phyloP scores from a whole-genome alignment of 2,888 invertebrate genomes.

The Geotrupes spiniger region DNA sequence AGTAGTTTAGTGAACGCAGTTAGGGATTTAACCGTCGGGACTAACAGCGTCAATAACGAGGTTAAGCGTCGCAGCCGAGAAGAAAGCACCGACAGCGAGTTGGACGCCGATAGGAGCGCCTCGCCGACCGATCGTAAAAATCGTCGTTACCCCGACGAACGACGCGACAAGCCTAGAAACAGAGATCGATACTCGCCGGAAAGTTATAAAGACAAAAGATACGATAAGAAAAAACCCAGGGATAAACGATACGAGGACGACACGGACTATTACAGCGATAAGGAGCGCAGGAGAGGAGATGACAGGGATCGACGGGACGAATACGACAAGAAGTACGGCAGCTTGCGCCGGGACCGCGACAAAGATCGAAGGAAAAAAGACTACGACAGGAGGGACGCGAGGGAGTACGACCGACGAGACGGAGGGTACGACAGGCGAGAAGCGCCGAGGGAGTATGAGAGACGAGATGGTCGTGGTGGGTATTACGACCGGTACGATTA shows the following conservation, averaged over 20 bases:
- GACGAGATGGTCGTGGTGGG: conserved; percentile 36
- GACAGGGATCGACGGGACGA: conserved; percentile 44
- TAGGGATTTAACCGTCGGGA: conserved; percentile 45
- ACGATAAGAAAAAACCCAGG: conserved; percentile 47
- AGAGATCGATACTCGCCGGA: conserved; percentile 38
- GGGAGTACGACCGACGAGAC: conserved; percentile 46
- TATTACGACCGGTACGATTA: conserved; percentile 44
- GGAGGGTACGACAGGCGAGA: conserved; percentile 45
- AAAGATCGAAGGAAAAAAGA: conserved; percentile 40
- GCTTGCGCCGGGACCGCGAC: conserved; percentile 42
- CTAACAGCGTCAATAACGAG: conserved; percentile 28
- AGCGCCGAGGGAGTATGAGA: conserved; percentile 40
- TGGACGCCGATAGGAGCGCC: conserved; percentile 32
- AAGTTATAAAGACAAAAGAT: conserved; percentile 37
- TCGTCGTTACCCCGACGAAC: conserved; percentile 23
- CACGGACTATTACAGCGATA: conserved; percentile 67
- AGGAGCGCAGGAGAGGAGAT: conserved; percentile 51
- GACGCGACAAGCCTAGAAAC: conserved; percentile 18
- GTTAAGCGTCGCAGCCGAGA: conserved; percentile 36
- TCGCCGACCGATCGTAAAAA: conserved; percentile 25
- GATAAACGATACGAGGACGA: conserved; percentile 63
- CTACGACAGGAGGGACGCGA: conserved; percentile 43
- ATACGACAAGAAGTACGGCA: conserved; percentile 45
- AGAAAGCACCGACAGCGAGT: conserved; percentile 45
- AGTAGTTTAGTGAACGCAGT: conserved; percentile 38